Evolutionary conservation across 2,797 vertebrate species (phyloP), one percentile per base, ranked within the genome.

Genomic region (Ctenopoma kingsleyae): DNA sequence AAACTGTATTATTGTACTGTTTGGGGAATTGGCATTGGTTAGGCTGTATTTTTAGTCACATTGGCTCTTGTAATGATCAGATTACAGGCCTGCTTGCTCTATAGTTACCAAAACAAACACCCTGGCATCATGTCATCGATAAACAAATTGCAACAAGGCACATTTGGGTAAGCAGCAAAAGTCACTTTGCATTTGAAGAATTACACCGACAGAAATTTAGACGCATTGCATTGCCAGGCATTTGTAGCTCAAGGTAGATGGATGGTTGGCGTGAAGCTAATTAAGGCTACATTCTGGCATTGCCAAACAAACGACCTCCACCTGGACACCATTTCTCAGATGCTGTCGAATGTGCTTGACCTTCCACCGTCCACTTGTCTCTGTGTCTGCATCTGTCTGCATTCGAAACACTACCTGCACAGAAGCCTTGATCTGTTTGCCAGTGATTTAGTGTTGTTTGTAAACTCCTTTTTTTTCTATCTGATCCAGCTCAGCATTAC

Each of bases 1-100:
- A 63, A 67, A 22, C 50, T 25, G 64, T 36, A 51, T 75, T 58
- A 36, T 60, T 72, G 51, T 71, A 38, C 59, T 62, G 44, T 61
- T 25, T 74, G 57, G 51, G 63, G 51, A 19, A 64, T 20, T 68
- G 35, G 41, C 38, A 46, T 76, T 27, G 35, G 35, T 66, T 64
- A 20, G 59, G 63, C 71, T 80, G 72, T 87, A 87, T 83, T 76
- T 88, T 85, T 76, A 74, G 89, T 64, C 40, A 25, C 13, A 32
- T 57, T 41, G 51, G 59, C 70, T 68, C 27, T 57, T 55, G 57
- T 60, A 57, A 74, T 69, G 75, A 85, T 88, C 30, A 55, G 47
- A 80, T 89, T 80, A 80, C 87, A 78, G 56, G 38, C 61, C 66
- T 19, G 54, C 25, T 58, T 64, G 32, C 61, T 80, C 67, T 70